Percentiles rank a stretch among this genome's conserved stretches.
Conservation (phyloP, 2,113 vertebrate genomes). For the Ciconia maguari region DNA sequence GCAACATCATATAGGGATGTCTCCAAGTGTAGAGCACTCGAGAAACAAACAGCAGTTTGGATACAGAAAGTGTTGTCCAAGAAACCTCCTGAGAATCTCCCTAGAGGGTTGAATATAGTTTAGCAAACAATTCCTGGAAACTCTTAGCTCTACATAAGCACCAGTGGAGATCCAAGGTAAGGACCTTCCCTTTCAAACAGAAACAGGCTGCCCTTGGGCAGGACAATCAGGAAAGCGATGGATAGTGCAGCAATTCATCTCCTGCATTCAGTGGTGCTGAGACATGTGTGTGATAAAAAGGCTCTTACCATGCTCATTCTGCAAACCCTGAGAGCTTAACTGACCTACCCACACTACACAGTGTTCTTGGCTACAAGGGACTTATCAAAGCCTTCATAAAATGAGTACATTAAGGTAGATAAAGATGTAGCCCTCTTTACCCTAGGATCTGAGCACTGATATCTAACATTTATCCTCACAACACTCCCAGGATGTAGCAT, state of each 20-base stretch:
- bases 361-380: background rate
- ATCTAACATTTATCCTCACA: background rate
- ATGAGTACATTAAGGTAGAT: background rate
- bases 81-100: background rate
- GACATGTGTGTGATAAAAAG: background rate
- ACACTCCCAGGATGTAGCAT: background rate
- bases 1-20: background rate
- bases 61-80: background rate
- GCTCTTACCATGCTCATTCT: background rate
- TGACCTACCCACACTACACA: background rate
- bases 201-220: background rate
- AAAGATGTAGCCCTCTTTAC: background rate
- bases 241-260: background rate
- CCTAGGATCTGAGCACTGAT: background rate
- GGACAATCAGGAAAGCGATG: background rate
- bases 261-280: background rate
- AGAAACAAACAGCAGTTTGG: background rate
- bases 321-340: background rate
- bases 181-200: background rate
- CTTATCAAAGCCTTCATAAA: background rate
- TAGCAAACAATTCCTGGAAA: background rate
- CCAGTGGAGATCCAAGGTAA: background rate
- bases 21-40: background rate
- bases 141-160: background rate
- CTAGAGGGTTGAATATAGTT: background rate